Percentiles rank a stretch among this genome's conserved stretches.
These are phyloP conservation scores for Tolmerus cingulatus DNA, from an alignment of 2,888 invertebrate genomes.

Conservation along the genomic window DNA sequence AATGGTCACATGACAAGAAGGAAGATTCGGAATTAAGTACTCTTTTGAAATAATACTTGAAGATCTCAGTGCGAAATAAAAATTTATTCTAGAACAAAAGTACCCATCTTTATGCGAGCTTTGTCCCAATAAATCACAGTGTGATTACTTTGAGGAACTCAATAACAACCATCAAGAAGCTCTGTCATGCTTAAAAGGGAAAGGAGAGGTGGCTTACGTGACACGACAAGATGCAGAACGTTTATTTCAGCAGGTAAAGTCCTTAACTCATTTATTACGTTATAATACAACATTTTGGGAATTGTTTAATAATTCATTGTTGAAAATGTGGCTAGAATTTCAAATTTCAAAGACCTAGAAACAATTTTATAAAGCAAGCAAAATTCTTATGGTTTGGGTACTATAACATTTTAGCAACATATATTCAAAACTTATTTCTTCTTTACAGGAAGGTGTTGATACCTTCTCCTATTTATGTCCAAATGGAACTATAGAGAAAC, in stretches of 20 bases:
- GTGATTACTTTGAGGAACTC: slow-evolving; percentile 45
- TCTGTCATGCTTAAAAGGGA: slow-evolving; percentile 65
- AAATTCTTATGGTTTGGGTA: too few relatives aligned
- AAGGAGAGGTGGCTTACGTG: slow-evolving; percentile 69
- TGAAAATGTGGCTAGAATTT: too few relatives aligned
- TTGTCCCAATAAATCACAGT: slow-evolving; percentile 53
- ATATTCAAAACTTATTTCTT: background rate
- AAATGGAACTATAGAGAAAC: slow-evolving; percentile 54
- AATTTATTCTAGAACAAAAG: slow-evolving; percentile 63
- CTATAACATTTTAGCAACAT: background rate
- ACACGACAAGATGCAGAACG: slow-evolving; percentile 60
- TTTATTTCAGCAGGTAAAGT: slow-evolving; percentile 57
- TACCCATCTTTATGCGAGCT: slow-evolving; percentile 68
- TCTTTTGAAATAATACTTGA: slow-evolving; percentile 51
- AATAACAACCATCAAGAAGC: slow-evolving; percentile 63
- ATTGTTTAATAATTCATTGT: too few relatives aligned
- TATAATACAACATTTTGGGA: too few relatives aligned
- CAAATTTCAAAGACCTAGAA: too few relatives aligned
- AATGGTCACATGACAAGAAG: slow-evolving; percentile 68
- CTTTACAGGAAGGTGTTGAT: slow-evolving; percentile 44
- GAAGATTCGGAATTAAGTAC: slow-evolving; percentile 69
- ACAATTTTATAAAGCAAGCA: too few relatives aligned
- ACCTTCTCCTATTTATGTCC: slow-evolving; percentile 57
- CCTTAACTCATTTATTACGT: background rate
- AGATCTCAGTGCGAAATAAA: slow-evolving; percentile 42